A percentile compares a stretch with the other conserved stretches of the same genome.
Conservation (phyloP, 2,797 vertebrate genomes). For the Melanotaenia boesemani region DNA sequence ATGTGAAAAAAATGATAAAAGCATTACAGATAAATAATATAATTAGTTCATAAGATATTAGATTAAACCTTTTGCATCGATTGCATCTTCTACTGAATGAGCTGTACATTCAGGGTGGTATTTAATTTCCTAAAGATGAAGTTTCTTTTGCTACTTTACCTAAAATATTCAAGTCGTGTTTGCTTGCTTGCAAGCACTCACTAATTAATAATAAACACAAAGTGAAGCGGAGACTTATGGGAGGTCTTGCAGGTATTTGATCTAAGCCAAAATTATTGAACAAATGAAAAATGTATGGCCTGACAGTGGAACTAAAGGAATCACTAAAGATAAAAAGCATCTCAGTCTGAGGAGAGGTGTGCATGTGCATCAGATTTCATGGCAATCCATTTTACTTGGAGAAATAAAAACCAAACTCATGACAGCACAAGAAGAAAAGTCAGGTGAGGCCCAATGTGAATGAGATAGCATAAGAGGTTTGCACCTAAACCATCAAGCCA, state of each 20-base stretch:
- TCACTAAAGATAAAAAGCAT: neutral
- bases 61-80: neutral
- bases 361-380: neutral
- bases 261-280: neutral
- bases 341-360: neutral
- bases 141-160: neutral
- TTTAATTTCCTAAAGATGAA: neutral
- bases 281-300: neutral
- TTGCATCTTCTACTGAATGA: neutral
- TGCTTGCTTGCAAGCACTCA: neutral
- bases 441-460: too few relatives aligned
- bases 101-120: neutral
- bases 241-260: neutral
- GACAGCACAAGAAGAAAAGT: slow-evolving; percentile 14
- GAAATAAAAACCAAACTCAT: slow-evolving; percentile 3
- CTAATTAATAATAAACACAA: neutral
- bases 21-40: too few relatives aligned
- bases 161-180: neutral
- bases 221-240: neutral
- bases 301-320: neutral
- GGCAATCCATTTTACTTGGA: neutral
- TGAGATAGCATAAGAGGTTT: too few relatives aligned
- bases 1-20: too few relatives aligned
- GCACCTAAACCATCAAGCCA: too few relatives aligned
- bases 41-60: neutral